Evolutionary conservation across 2,113 vertebrate species (phyloP).

Genomic region (Ophiodon elongatus): DNA sequence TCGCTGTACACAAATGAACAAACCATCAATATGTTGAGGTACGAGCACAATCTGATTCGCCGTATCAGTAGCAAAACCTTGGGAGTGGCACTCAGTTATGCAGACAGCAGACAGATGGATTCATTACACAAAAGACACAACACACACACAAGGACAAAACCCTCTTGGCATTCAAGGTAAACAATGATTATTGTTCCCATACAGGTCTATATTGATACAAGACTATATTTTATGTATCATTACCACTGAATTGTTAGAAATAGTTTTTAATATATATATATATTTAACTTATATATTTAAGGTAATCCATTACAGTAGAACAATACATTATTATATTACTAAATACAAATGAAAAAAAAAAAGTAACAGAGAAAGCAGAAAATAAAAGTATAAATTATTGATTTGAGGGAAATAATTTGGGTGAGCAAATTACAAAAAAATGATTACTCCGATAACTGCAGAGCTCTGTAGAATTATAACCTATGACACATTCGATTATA

Average conservation of each 20-base stretch:
- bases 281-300: not conserved
- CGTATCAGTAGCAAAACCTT: not conserved
- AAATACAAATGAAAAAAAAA: constrained; percentile 8
- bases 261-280: not conserved
- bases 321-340: constrained; percentile 7
- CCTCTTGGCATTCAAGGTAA: constrained; percentile 6
- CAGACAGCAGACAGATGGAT: not conserved
- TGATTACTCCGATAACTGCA: constrained; percentile 8
- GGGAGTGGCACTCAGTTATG: not conserved
- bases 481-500: not conserved
- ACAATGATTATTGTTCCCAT: not conserved
- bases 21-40: constrained; percentile 10
- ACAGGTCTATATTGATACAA: not conserved
- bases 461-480: not conserved
- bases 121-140: constrained; percentile 16
- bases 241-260: not conserved
- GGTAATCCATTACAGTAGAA: not conserved
- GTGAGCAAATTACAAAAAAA: not conserved
- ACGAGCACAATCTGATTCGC: not conserved
- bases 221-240: not conserved
- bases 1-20: not conserved
- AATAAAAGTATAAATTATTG: not conserved
- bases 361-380: not conserved
- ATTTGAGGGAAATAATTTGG: not conserved
- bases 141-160: not conserved